Base-by-base conservation (phyloP, 1,140 invertebrate species). In the Drosophila sucinea region DNA sequence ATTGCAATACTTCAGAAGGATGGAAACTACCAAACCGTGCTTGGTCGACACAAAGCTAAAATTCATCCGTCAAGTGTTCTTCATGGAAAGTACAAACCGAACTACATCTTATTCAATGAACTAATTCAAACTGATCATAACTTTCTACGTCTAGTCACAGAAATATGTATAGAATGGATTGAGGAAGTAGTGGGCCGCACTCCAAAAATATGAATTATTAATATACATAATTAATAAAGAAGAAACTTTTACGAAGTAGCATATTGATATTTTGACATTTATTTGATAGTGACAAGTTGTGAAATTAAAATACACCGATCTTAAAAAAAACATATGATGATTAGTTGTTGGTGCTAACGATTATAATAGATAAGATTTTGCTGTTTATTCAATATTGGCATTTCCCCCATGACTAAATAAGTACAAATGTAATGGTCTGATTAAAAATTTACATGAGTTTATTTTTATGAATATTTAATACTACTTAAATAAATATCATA, bases 51-150 rank as follows among this genome's bases (percentile, higher is more conserved):
- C 67, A 76, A 66, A 61, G 86, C 70, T 55, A 90, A 77, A 65
- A 92, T 92, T 35, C 91, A 92, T 67, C 91, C 91, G 4, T 92
- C 92, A n/a, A 92, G 91, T 72, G 81, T 92, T 8, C 77, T 91
- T 2, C 90, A 81, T 55, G 84, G 90, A 10, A 92, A 95, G 41
- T 95, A 94, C 56, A 95, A 96, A 79, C 96, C 97, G 0, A 93
- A 94, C 29, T 95, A 95, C 69, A 93, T 99, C n/a, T 93, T 99
- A 5, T 99, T 97, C 92, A 96, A 96, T 1, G 98, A 99, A 93
- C 94, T 99, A 40, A 94, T 99, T 10, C 94, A 96, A 81, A 98
- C 98, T 0, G 94, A 94, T 40, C 96, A 96, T 81, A 95, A 95
- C 77, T 99, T 97, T 92, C 95, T 99, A 78, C 94, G 96, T 47